Percentiles rank a stretch among this genome's conserved stretches.
Evolutionary conservation across 2,888 invertebrate genomes (phyloP).

Genomic region (Crossocerus cetratus): DNA sequence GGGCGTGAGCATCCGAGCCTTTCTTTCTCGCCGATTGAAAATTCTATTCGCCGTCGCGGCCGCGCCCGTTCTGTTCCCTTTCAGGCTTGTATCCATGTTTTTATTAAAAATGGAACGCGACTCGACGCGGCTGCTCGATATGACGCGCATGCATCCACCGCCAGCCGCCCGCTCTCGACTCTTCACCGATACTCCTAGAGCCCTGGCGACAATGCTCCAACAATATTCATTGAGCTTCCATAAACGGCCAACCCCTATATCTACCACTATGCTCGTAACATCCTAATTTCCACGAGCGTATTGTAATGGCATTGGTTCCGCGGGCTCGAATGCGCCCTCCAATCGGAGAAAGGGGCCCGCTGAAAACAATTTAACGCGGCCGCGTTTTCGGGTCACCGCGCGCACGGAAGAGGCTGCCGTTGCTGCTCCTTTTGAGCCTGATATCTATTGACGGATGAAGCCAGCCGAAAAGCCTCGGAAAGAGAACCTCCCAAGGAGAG

Average conservation of each 20-base stretch:
- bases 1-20: slow-evolving; percentile 1
- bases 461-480: background rate
- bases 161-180: too few relatives aligned
- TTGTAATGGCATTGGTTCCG: slow-evolving; percentile 41
- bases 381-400: slow-evolving; percentile 46
- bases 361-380: slow-evolving; percentile 61
- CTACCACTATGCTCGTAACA: slow-evolving; percentile 4
- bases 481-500: background rate
- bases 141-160: background rate
- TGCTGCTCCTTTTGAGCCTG: background rate
- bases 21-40: slow-evolving; percentile 23
- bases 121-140: slow-evolving; percentile 10
- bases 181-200: too few relatives aligned
- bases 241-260: too few relatives aligned
- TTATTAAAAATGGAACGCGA: slow-evolving; percentile 20
- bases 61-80: background rate
- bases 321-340: background rate
- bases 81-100: slow-evolving; percentile 7
- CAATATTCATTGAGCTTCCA: too few relatives aligned
- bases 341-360: slow-evolving; percentile 52
- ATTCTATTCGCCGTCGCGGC: slow-evolving; percentile 24
- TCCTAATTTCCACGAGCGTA: slow-evolving; percentile 23
- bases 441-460: background rate
- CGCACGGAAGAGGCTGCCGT: slow-evolving; percentile 15
- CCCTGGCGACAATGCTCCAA: background rate